Base-by-base conservation (phyloP, 2,113 vertebrate species). In the Anolis sagrei region DNA sequence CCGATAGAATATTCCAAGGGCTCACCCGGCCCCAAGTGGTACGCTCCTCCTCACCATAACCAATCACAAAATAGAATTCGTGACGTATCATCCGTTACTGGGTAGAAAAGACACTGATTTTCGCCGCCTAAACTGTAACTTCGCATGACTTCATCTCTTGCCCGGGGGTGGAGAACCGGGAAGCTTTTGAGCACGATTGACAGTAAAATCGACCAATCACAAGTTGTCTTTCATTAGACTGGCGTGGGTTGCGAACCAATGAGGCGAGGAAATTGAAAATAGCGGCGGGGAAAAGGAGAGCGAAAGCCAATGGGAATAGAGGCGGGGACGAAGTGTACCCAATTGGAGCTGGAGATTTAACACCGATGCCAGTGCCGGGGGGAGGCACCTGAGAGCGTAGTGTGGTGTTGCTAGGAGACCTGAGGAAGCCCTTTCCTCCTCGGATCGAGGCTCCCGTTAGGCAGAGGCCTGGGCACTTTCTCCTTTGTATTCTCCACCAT, bases 11-110 rank as follows among this genome's bases (percentile, higher is more conserved):
- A 23, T 19, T 27, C 80, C 32, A 54, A 64, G 9, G 1, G 9
- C 48, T 66, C 21, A 64, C 73, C 86, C n/a, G 6, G 0, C 10
- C 64, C 18, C 2, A 5, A 44, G 1, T 69, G 78, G 80, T 76
- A 80, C 36, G 0, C 4, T 13, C 51, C 7, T 0, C 18, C 5
- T 2, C 0, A 3, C 10, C 10, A 32, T 77, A 25, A 18, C 95
- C 96, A 96, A 94, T 95, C 82, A 91, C 18, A 86, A 92, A 87
- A 34, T 18, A 29, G 13, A 0, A 0, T 16, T 1, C 4, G 1
- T 0, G 0, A 0, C 5, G 64, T 78, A 82, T 81, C n/a, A 0
- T 54, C 6, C 64, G 88, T 89, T 88, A 83, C 90, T 58, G 0
- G 78, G 87, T 34, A 2, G 83, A 48, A 49, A 9, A 0, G 39